phyloP scores from a whole-genome alignment of 2,113 vertebrate genomes.

The Aptenodytes forsteri region DNA sequence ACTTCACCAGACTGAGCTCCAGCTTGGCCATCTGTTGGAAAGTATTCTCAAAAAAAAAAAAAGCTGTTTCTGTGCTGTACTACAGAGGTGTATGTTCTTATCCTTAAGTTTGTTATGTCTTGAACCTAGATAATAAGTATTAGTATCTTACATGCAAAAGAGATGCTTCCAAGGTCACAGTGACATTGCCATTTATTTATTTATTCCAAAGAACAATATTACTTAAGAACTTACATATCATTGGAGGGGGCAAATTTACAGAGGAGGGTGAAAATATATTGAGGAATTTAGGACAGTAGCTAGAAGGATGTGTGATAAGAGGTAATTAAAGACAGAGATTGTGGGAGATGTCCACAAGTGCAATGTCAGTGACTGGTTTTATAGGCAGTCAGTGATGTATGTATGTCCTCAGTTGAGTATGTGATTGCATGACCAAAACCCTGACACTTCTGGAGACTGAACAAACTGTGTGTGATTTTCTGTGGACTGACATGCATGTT shows the following conservation, averaged over 20 bases:
- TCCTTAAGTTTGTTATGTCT: background rate
- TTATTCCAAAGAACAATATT: background rate
- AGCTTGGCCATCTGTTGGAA: background rate
- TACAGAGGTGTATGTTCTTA: background rate
- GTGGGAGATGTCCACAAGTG: background rate
- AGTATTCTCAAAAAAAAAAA: background rate
- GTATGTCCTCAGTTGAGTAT: background rate
- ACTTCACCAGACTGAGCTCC: background rate
- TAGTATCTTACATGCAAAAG: background rate
- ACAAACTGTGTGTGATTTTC: background rate
- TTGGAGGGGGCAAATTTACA: background rate
- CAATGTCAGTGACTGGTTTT: background rate
- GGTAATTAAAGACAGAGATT: background rate
- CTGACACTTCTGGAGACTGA: background rate
- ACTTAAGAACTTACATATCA: background rate
- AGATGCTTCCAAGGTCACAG: background rate
- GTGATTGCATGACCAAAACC: background rate
- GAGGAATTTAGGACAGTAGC: background rate
- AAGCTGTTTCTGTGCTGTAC: background rate
- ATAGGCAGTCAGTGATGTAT: background rate
- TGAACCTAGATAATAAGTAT: background rate
- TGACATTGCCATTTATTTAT: background rate
- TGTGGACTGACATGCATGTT: accelerated
- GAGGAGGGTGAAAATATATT: background rate
- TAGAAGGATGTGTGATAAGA: background rate